These are phyloP conservation scores for Chrysomallon squamiferum DNA, from an alignment of 1,140 invertebrate species.

Conservation along the genomic window DNA sequence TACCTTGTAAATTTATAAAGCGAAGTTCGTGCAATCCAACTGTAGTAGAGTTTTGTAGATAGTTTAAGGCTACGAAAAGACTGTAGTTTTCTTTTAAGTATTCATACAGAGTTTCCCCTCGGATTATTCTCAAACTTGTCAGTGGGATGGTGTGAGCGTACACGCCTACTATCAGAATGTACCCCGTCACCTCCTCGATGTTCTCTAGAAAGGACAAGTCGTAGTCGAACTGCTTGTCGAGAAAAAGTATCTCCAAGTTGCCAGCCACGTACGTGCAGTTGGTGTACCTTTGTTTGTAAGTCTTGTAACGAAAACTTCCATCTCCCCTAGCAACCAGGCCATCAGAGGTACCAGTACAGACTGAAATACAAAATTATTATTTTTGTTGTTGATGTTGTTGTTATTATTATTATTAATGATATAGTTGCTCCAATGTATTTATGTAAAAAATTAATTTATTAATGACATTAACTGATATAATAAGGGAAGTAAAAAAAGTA, in stretches of 20 bases:
- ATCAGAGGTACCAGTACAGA: constrained; percentile 52
- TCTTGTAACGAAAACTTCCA: constrained; percentile 88
- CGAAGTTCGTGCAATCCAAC: constrained; percentile 80
- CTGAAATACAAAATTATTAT: constrained; percentile 40
- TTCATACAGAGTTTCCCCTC: constrained; percentile 87
- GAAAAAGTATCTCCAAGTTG: constrained; percentile 82
- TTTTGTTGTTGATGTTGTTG: no score
- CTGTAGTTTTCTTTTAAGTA: constrained; percentile 39
- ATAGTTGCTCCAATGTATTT: no score
- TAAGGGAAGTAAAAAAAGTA: no score
- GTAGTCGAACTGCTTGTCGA: constrained; percentile 30
- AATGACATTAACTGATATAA: no score
- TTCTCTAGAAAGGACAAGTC: constrained; percentile 91
- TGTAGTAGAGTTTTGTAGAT: constrained; percentile 26
- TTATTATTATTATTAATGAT: no score
- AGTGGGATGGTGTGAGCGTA: constrained; percentile 84
- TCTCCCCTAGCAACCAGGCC: constrained; percentile 65
- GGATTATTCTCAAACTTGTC: constrained; percentile 91
- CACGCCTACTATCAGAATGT: constrained; percentile 93
- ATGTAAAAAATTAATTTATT: no score
- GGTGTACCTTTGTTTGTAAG: constrained; percentile 88
- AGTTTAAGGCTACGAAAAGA: constrained; percentile 59
- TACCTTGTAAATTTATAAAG: constrained; percentile 82
- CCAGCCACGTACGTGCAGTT: constrained; percentile 98
- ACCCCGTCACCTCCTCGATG: constrained; percentile 94